Evolutionary conservation across 2,113 vertebrate species (phyloP).

Genomic region (Amblyornis subalaris): DNA sequence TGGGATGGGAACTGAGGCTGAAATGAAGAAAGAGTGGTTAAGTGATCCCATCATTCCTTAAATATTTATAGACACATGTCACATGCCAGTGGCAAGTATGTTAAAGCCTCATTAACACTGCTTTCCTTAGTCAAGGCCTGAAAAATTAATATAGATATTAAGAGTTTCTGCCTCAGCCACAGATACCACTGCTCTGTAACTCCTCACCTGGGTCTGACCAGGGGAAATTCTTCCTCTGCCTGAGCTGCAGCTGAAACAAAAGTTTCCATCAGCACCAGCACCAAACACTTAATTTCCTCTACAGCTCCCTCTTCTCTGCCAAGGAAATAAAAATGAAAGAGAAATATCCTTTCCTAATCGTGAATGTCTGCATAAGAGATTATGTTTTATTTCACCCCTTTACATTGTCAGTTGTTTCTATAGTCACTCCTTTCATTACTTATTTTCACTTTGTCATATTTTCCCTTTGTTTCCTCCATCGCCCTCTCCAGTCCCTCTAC

Average conservation of each 20-base stretch:
- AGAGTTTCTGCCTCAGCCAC: not conserved
- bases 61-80: conserved; percentile 24
- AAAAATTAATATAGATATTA: not conserved
- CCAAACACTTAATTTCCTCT: conserved; percentile 32
- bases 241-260: conserved; percentile 4
- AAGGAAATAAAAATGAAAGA: conserved; percentile 38
- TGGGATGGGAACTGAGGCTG: conserved; percentile 18
- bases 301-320: not conserved
- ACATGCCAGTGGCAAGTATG: not conserved
- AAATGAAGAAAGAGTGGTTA: conserved; percentile 18
- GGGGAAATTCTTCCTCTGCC: not conserved
- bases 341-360: not conserved
- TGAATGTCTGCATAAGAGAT: not conserved
- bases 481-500: not conserved
- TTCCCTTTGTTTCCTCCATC: not conserved
- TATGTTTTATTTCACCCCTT: not conserved
- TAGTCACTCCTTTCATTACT: not conserved
- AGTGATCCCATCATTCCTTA: conserved; percentile 9
- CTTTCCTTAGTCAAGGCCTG: not conserved
- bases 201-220: not conserved
- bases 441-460: not conserved
- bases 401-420: not conserved
- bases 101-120: not conserved
- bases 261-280: not conserved
- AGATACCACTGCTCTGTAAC: not conserved